phyloP scores from a whole-genome alignment of 2,797 vertebrate genomes.

The Merluccius polli region DNA sequence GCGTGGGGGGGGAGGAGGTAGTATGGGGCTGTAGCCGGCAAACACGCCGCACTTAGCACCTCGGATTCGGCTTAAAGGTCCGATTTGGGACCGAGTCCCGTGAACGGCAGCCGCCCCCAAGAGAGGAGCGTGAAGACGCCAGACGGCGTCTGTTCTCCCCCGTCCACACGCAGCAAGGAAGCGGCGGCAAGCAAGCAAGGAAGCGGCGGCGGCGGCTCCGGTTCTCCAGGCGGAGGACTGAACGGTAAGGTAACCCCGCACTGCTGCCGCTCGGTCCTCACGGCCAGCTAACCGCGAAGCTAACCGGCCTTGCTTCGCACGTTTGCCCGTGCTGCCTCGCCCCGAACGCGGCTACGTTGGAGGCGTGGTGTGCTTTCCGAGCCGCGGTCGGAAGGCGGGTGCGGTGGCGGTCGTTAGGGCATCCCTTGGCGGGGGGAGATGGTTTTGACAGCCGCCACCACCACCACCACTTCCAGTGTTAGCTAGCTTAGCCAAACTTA shows the following conservation, averaged over 20 bases:
- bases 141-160: not conserved
- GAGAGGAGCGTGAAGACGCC: not conserved
- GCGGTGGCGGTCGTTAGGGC: too few species aligned
- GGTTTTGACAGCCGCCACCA: too few species aligned
- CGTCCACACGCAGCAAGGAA: too few species aligned
- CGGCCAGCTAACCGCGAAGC: not conserved
- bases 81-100: slow-evolving; percentile 7
- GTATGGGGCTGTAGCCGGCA: slow-evolving; percentile 52
- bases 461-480: too few species aligned
- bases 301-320: not conserved
- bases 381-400: not conserved
- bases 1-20: not conserved
- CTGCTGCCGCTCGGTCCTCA: not conserved
- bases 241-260: not conserved
- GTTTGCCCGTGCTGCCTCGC: too few species aligned
- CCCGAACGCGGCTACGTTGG: too few species aligned
- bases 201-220: too few species aligned
- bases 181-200: too few species aligned
- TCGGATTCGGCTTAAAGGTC: not conserved
- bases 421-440: too few species aligned
- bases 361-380: not conserved
- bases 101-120: not conserved
- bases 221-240: too few species aligned
- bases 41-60: slow-evolving; percentile 57
- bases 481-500: not conserved